phyloP scores from a whole-genome alignment of 2,113 vertebrate genomes.

The Dicentrarchus labrax region DNA sequence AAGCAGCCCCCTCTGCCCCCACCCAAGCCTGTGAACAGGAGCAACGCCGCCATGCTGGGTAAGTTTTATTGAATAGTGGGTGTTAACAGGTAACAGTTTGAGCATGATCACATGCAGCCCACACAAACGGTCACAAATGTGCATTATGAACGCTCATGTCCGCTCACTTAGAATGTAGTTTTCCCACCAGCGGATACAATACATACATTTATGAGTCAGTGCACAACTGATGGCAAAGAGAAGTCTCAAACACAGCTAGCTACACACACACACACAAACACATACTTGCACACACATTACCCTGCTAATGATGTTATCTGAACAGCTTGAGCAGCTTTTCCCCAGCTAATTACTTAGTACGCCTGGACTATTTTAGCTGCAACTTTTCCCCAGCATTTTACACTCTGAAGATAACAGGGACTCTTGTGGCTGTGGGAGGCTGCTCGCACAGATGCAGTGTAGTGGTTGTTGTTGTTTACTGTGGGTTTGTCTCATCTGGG shows the following conservation, averaged over 20 bases:
- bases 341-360: constrained; percentile 69
- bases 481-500: constrained; percentile 46
- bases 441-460: constrained; percentile 44
- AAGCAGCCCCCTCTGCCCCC: constrained; percentile 95
- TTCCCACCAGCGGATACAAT: constrained; percentile 36
- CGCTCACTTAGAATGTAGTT: constrained; percentile 36
- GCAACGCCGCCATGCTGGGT: constrained; percentile 91
- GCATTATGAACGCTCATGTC: constrained; percentile 17
- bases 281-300: constrained; percentile 6
- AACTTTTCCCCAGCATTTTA: constrained; percentile 53
- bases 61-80: constrained; percentile 71
- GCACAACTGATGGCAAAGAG: constrained; percentile 42
- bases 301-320: constrained; percentile 61
- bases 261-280: constrained; percentile 30
- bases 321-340: constrained; percentile 67
- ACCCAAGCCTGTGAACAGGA: constrained; percentile 94
- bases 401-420: constrained; percentile 61
- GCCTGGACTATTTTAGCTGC: constrained; percentile 64
- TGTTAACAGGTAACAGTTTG: neutral
- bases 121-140: constrained; percentile 6
- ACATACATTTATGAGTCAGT: constrained; percentile 50
- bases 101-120: neutral
- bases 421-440: constrained; percentile 57
- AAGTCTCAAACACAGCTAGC: constrained; percentile 12
- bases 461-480: constrained; percentile 58